These are phyloP conservation scores for Tonatia bakeri DNA, from an alignment of 2,113 vertebrate genomes.

Conservation along the genomic window DNA sequence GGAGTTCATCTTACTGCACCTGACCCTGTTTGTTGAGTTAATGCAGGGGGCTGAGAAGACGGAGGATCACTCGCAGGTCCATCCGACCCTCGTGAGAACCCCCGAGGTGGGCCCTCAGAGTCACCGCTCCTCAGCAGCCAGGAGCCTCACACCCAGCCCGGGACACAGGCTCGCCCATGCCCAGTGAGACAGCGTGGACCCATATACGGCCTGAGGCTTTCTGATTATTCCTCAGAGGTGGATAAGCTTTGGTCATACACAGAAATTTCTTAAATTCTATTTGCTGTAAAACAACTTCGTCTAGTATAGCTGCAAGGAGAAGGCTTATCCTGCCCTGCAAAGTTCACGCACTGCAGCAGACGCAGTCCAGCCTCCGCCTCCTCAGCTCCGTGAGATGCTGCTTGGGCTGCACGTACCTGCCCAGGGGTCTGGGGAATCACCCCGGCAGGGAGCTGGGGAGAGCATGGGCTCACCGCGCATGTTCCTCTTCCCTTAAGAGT, in stretches of 20 bases:
- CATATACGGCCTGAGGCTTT: neutral
- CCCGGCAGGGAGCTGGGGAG: neutral
- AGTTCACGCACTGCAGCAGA: neutral
- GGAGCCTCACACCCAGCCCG: neutral
- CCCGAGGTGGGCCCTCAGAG: neutral
- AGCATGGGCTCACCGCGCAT: neutral
- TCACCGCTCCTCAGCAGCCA: neutral
- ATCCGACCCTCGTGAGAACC: neutral
- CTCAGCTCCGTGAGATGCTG: no score
- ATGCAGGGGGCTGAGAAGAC: neutral
- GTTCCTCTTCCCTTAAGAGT: neutral
- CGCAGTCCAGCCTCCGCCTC: neutral
- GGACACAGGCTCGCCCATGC: neutral
- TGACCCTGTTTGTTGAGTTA: neutral
- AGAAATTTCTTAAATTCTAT: neutral
- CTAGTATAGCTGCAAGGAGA: neutral
- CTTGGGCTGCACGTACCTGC: rapidly evolving
- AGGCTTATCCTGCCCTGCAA: neutral
- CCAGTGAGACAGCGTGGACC: neutral
- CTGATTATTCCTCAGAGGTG: neutral
- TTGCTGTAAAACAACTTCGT: neutral
- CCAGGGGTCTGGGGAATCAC: no score
- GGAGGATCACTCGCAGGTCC: neutral
- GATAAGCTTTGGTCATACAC: neutral
- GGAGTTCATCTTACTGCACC: neutral